Evolutionary conservation across 2,113 vertebrate genomes (phyloP).

Genomic region (Gavia stellata): DNA sequence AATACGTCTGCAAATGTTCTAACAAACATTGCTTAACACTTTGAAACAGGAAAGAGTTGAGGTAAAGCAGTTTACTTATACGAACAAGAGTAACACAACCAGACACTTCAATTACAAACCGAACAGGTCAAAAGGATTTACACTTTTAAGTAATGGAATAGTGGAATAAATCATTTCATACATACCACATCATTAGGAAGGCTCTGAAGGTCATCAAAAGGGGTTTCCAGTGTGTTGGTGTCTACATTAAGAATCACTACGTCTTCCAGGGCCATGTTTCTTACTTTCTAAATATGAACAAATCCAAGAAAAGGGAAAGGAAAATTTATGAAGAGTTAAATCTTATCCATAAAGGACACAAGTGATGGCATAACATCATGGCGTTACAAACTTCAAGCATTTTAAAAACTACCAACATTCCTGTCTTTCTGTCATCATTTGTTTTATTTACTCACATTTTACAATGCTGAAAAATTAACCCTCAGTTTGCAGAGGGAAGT

Average conservation of each 20-base stretch:
- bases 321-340: background rate
- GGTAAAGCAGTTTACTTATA: background rate
- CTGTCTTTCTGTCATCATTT: background rate
- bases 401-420: background rate
- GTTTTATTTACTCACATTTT: background rate
- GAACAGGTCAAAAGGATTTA: background rate
- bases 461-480: background rate
- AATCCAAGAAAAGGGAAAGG: background rate
- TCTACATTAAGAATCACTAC: constrained; percentile 93
- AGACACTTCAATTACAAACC: background rate
- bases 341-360: background rate
- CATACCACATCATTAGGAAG: constrained; percentile 94
- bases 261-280: constrained; percentile 86
- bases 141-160: background rate
- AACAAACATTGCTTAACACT: background rate
- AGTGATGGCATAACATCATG: background rate
- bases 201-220: constrained; percentile 93
- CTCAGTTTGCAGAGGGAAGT: background rate
- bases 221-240: constrained; percentile 94
- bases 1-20: background rate
- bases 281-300: constrained; percentile 80
- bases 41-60: background rate
- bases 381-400: background rate
- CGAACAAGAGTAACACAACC: rapidly evolving
- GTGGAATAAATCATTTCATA: background rate